Percentiles rank a stretch among this genome's conserved stretches.
These are phyloP conservation scores for Bradypodion ventrale DNA, from an alignment of 2,797 vertebrate species.

Conservation along the genomic window DNA sequence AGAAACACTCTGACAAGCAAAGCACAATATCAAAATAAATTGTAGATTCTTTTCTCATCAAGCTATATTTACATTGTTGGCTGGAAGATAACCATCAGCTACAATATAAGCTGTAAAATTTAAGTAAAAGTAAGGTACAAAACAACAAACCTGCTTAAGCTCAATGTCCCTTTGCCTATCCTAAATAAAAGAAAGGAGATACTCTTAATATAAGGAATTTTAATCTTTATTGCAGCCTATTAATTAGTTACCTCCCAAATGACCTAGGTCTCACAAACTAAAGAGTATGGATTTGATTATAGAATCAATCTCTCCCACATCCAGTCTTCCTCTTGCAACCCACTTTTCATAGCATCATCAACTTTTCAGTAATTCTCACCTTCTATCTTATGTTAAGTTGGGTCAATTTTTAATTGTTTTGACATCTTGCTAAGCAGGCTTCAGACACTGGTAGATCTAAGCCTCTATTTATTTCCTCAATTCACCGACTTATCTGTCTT, in stretches of 20 bases:
- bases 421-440: neutral
- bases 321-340: neutral
- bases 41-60: constrained; percentile 41
- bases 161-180: constrained; percentile 47
- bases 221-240: no score
- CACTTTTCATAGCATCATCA: neutral
- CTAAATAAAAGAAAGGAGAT: constrained; percentile 52
- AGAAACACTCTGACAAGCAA: constrained; percentile 16
- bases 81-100: constrained; percentile 51
- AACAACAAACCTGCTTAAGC: constrained; percentile 47
- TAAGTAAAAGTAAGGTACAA: constrained; percentile 53
- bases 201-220: constrained; percentile 43
- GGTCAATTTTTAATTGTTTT: neutral
- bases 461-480: neutral
- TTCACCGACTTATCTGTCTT: neutral
- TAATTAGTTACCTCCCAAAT: no score
- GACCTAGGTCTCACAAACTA: no score
- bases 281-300: no score
- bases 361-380: neutral
- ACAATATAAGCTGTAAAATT: no score
- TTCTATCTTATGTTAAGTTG: neutral
- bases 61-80: constrained; percentile 54
- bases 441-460: neutral
- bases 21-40: constrained; percentile 41
- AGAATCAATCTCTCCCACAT: no score